phyloP scores from a whole-genome alignment of 37 sponge, comb jelly and placozoan species.

The Haliclona indistincta region DNA sequence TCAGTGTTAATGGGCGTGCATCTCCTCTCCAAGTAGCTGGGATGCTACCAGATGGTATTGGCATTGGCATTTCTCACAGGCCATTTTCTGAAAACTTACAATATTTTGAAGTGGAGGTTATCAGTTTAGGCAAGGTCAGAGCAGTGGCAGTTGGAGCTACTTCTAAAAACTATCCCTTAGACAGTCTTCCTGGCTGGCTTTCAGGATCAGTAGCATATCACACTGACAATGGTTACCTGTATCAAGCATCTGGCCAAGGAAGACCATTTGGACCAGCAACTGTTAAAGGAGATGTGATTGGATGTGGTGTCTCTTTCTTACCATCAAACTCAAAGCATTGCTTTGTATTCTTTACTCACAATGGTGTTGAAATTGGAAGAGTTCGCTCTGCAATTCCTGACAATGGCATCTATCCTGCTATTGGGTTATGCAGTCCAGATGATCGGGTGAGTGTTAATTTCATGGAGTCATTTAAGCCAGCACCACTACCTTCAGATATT shows the following conservation, averaged over 20 bases:
- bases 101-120: slow-evolving; percentile 62
- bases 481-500: not conserved
- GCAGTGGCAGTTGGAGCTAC: slow-evolving; percentile 57
- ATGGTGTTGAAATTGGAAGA: slow-evolving; percentile 53
- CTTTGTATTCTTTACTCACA: slow-evolving; percentile 69
- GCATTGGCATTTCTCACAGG: slow-evolving; percentile 20
- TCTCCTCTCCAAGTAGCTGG: not conserved
- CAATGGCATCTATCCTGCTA: slow-evolving; percentile 42
- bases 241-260: slow-evolving; percentile 30
- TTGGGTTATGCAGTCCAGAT: slow-evolving; percentile 11
- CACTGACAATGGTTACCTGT: slow-evolving; percentile 54
- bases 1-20: slow-evolving; percentile 15
- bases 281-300: slow-evolving; percentile 35
- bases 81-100: slow-evolving; percentile 50
- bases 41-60: not conserved
- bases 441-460: slow-evolving; percentile 45
- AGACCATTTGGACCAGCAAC: slow-evolving; percentile 57
- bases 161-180: slow-evolving; percentile 30
- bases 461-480: slow-evolving; percentile 44
- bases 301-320: slow-evolving; percentile 42
- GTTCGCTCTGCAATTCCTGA: slow-evolving; percentile 13
- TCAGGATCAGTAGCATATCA: slow-evolving; percentile 59
- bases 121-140: slow-evolving; percentile 7
- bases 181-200: slow-evolving; percentile 37
- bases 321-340: slow-evolving; percentile 36